These are phyloP conservation scores for Trinorchestia longiramus DNA, from an alignment of 1,140 invertebrate genomes.

Conservation along the genomic window DNA sequence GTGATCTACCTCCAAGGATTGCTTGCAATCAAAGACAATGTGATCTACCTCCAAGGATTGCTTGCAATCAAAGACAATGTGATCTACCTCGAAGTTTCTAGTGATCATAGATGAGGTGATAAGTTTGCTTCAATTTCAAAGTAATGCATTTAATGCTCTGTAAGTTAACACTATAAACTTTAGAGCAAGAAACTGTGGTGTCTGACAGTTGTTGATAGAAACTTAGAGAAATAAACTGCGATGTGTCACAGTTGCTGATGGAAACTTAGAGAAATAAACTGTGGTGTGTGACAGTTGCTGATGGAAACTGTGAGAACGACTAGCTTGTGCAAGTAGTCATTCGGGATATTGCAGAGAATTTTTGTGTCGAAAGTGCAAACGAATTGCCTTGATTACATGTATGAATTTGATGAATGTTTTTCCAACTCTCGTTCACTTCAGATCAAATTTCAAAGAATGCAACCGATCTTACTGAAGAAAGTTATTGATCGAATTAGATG, in stretches of 20 bases:
- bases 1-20: too few species aligned
- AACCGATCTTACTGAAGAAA: neutral
- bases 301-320: neutral
- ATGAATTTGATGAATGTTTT: neutral
- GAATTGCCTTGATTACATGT: neutral
- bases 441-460: neutral
- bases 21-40: too few species aligned
- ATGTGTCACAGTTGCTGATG: too few species aligned
- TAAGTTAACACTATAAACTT: too few species aligned
- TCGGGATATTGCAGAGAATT: neutral
- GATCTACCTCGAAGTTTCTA: too few species aligned
- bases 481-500: neutral
- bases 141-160: neutral
- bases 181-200: too few species aligned
- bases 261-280: neutral
- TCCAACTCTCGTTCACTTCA: neutral
- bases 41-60: too few species aligned
- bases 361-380: neutral
- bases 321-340: neutral
- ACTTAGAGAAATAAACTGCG: too few species aligned
- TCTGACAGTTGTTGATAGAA: too few species aligned
- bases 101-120: too few species aligned
- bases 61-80: too few species aligned
- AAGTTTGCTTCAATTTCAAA: too few species aligned
- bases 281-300: neutral